Evolutionary conservation across 2,797 vertebrate species (phyloP).

Genomic region (Amniataba percoides): DNA sequence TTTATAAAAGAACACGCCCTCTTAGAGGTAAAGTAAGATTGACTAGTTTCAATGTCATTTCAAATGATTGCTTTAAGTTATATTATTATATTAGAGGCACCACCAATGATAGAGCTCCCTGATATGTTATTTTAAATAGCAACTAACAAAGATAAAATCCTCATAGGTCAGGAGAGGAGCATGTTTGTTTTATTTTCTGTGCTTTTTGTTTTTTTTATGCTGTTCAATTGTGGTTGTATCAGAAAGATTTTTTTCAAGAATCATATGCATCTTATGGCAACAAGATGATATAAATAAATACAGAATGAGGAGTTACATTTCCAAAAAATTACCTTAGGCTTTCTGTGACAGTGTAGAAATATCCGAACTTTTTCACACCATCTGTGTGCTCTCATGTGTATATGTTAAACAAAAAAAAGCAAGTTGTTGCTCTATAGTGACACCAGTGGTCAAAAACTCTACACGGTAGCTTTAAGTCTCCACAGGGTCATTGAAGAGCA

Average conservation of each 20-base stretch:
- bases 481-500: not conserved
- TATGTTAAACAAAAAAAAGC: too few relatives aligned
- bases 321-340: too few relatives aligned
- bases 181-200: not conserved
- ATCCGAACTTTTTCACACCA: too few relatives aligned
- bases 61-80: not conserved
- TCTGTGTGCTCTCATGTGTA: too few relatives aligned
- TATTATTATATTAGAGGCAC: too few relatives aligned
- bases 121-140: too few relatives aligned
- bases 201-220: not conserved
- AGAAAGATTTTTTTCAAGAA: not conserved
- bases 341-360: too few relatives aligned
- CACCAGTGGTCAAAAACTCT: not conserved
- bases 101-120: too few relatives aligned
- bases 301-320: not conserved
- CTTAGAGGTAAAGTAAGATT: too few relatives aligned
- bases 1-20: not conserved
- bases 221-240: not conserved
- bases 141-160: not conserved
- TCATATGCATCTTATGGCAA: not conserved
- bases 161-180: not conserved
- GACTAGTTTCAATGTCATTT: too few relatives aligned
- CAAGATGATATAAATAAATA: slow-evolving; percentile 1
- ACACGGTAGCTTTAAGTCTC: not conserved
- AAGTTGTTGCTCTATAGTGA: not conserved